phyloP scores from a whole-genome alignment of 2,888 invertebrate genomes.

The Rugalucina vietnamica region DNA sequence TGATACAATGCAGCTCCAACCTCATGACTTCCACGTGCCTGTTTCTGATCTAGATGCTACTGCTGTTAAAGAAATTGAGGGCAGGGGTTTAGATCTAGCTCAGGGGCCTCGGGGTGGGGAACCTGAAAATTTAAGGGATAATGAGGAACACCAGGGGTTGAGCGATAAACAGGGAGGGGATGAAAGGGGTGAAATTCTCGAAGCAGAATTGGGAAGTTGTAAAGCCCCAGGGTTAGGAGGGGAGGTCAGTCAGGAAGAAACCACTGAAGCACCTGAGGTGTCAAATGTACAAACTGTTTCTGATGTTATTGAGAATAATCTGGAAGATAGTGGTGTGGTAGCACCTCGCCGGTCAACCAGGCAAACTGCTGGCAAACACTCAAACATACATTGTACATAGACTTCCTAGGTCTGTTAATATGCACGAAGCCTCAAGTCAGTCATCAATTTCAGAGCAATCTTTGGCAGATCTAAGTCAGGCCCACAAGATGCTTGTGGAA shows the following conservation, averaged over 20 bases:
- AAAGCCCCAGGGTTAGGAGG: not conserved
- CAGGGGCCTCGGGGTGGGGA: too few relatives aligned
- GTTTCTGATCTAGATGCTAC: not conserved
- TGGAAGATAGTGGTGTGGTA: too few relatives aligned
- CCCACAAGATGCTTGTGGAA: not conserved
- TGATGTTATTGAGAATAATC: not conserved
- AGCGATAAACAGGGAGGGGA: too few relatives aligned
- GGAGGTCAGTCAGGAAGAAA: not conserved
- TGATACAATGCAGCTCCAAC: not conserved
- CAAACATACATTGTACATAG: not conserved
- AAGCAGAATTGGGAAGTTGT: too few relatives aligned
- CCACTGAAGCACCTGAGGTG: not conserved
- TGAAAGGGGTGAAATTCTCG: too few relatives aligned
- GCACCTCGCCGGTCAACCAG: not conserved
- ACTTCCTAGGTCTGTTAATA: not conserved
- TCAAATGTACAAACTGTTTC: not conserved
- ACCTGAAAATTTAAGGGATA: too few relatives aligned
- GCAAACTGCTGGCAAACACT: not conserved
- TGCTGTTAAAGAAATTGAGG: not conserved
- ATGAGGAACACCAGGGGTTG: not conserved
- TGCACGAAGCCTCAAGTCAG: not conserved
- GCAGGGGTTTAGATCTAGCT: not conserved
- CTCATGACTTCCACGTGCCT: not conserved
- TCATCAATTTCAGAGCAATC: not conserved
- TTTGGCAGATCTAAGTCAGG: slow-evolving; percentile 1